A percentile compares a stretch with the other conserved stretches of the same genome.
Evolutionary conservation across 2,113 vertebrate genomes (phyloP).

Genomic region (Myrmecophaga tridactyla): DNA sequence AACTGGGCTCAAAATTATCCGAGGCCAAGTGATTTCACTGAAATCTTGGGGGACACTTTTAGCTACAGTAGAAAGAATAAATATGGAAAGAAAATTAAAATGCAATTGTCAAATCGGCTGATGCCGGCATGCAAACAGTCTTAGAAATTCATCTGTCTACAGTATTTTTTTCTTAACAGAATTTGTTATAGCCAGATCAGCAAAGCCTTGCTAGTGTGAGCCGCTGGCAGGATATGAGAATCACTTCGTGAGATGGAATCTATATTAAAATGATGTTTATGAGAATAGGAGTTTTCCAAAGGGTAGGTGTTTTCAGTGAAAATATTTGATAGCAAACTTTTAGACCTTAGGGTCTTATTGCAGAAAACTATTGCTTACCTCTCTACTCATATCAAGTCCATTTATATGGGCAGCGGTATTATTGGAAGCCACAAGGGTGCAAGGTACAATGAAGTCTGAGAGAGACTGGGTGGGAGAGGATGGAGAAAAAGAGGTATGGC

Average conservation of each 20-base stretch:
- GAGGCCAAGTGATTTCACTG: background rate
- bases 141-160: constrained; percentile 4
- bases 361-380: background rate
- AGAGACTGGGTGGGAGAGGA: too few relatives aligned
- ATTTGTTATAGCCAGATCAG: constrained; percentile 45
- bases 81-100: constrained; percentile 35
- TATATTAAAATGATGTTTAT: background rate
- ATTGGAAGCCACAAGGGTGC: background rate
- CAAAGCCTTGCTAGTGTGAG: background rate
- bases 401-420: background rate
- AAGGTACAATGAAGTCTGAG: background rate
- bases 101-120: constrained; percentile 23
- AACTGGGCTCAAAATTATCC: background rate
- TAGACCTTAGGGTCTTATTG: background rate
- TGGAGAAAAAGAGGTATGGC: background rate
- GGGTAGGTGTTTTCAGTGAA: background rate
- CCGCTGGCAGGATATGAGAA: background rate
- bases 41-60: constrained; percentile 41
- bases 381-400: background rate
- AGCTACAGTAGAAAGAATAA: constrained; percentile 38
- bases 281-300: background rate
- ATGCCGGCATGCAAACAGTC: background rate
- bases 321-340: background rate
- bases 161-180: constrained; percentile 46
- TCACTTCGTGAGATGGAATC: background rate